Percentiles rank a stretch among this genome's conserved stretches.
phyloP scores from a whole-genome alignment of 2,888 invertebrate genomes.

The Thymelicus acteon region DNA sequence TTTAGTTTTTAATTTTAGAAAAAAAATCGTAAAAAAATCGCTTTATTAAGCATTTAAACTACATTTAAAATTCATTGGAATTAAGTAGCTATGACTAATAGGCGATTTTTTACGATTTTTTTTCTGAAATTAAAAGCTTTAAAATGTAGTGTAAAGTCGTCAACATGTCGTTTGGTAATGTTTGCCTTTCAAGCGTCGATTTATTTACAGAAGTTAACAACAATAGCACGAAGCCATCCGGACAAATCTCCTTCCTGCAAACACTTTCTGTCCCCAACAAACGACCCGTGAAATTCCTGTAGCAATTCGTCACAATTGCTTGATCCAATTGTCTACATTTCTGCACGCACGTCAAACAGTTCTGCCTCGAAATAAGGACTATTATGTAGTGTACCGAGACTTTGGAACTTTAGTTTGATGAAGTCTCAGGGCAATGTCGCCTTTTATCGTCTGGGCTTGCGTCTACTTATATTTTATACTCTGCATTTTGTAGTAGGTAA shows the following conservation, averaged over 20 bases:
- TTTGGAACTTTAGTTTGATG: constrained; percentile 11
- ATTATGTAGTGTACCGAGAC: constrained; percentile 45
- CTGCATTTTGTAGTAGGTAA: neutral
- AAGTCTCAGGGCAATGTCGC: constrained; percentile 36
- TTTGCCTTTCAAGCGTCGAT: too few species aligned
- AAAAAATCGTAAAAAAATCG: too few species aligned
- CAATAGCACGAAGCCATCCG: constrained; percentile 3
- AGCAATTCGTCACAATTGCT: constrained; percentile 64
- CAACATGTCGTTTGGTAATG: too few species aligned
- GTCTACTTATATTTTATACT: constrained; percentile 48
- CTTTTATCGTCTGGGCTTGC: constrained; percentile 67
- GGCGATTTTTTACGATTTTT: too few species aligned
- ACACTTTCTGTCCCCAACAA: constrained; percentile 39
- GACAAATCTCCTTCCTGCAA: constrained; percentile 25
- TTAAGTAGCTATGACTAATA: too few species aligned
- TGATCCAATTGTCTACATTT: constrained; percentile 51
- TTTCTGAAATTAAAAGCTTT: too few species aligned
- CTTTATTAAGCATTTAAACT: too few species aligned
- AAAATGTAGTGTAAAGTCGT: too few species aligned
- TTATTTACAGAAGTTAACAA: neutral
- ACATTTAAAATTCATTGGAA: too few species aligned
- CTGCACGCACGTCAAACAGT: constrained; percentile 35
- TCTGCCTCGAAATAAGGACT: constrained; percentile 43
- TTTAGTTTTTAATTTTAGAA: too few species aligned
- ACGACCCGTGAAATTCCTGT: constrained; percentile 66